These are phyloP conservation scores for Diceros bicornis DNA, from an alignment of 2,797 vertebrate genomes.

Conservation along the genomic window DNA sequence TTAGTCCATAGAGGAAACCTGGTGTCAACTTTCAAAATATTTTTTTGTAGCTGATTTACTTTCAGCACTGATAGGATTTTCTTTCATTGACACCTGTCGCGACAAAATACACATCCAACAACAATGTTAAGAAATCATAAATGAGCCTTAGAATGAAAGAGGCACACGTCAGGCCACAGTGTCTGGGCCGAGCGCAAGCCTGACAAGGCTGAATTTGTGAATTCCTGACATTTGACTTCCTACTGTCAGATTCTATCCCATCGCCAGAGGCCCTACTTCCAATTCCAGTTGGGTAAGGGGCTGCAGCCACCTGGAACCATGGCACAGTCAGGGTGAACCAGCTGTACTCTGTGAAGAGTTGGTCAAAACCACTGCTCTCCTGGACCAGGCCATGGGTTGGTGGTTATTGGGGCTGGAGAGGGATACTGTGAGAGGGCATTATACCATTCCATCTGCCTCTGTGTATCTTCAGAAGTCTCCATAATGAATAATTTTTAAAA, in stretches of 20 bases:
- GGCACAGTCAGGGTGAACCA: neutral
- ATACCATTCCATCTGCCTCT: neutral
- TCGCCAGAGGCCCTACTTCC: neutral
- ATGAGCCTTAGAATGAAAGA: slow-evolving; percentile 8
- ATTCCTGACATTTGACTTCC: neutral
- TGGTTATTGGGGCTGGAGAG: neutral
- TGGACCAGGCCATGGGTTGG: neutral
- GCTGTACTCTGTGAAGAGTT: neutral
- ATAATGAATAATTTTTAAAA: neutral
- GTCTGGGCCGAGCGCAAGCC: neutral
- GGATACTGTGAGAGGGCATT: neutral
- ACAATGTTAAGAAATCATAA: neutral
- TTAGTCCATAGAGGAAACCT: neutral
- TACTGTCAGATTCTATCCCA: neutral
- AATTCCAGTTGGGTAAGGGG: neutral
- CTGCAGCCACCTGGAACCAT: neutral
- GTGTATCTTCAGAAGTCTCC: neutral
- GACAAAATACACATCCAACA: neutral
- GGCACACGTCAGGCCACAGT: neutral
- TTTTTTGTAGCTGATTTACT: neutral
- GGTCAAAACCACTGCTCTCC: neutral
- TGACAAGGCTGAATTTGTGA: neutral
- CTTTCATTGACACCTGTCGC: neutral
- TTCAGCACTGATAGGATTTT: neutral
- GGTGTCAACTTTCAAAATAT: neutral